Base-by-base conservation (phyloP, 2,888 invertebrate species). In the Aphidius colemani region DNA sequence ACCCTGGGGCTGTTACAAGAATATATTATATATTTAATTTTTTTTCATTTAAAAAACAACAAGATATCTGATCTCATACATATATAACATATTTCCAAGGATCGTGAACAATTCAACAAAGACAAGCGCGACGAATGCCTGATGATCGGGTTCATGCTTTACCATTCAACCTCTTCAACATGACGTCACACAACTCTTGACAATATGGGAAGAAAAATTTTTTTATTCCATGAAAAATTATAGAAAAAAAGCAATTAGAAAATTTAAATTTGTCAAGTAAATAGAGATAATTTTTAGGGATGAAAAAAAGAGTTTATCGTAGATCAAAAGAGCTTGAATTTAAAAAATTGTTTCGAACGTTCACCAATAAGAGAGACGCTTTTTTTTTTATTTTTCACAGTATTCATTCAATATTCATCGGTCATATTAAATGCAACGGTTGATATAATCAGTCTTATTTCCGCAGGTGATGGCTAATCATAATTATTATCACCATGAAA, bases 121-220 rank as follows among this genome's bases (percentile, higher is more conserved):
- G 63, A 59, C 51, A 41, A 63, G 63, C 58, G 58, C 59, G 41
- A 63, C 53, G 59, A 63, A 63, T 63, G 45, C 43, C 53, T 46
- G 63, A 63, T 48, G 53, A 63, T 63, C 53, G 53, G 59, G 9
- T 63, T 63, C 40, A 58, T 51, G 46, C 44, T 45, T 50, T 6
- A 41, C 10, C 57, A n/a, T 63, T 63, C 53, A 58, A 63, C 58
- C 63, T 58, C 63, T n/a, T 9, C 41, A 13, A 10, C 1, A 6
- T 61, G 41, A 46, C 60, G 53, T 61, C 61, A 61, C 13, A 6
- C n/a, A 18, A 1, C 39, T 18, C 4, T 13, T 13, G 45, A 30
- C 46, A 7, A 45, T 57, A 1, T 0, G 1, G 2, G 2, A 18
- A 18, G 1, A 18, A 18, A 18, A 1, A 1, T 18, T 18, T 18